Conservation (phyloP, 2,888 invertebrate genomes). For the Himalopsyche kuldschensis region DNA sequence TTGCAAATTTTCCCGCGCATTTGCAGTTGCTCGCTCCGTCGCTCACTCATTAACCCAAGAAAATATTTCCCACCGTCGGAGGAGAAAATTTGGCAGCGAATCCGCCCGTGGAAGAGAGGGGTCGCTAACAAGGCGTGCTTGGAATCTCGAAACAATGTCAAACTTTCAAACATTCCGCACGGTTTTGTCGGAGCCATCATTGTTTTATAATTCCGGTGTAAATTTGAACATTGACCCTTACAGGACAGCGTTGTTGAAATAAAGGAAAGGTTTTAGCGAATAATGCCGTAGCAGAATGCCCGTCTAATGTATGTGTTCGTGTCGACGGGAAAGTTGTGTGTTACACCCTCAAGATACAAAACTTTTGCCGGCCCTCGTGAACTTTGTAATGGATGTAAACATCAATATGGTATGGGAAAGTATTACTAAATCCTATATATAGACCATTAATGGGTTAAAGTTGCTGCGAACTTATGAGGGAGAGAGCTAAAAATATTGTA, state of each 20-base stretch:
- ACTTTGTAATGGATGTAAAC: not conserved
- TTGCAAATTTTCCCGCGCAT: not conserved
- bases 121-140: slow-evolving; percentile 12
- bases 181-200: slow-evolving; percentile 4
- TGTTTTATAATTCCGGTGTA: slow-evolving; percentile 14
- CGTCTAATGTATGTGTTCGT: not conserved
- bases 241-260: not conserved
- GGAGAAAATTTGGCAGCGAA: not conserved
- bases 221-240: slow-evolving; percentile 13
- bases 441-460: not conserved
- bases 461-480: not conserved
- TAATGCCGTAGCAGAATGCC: not conserved
- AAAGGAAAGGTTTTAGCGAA: not conserved
- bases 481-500: not conserved
- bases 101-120: not conserved
- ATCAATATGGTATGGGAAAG: not conserved
- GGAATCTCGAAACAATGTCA: slow-evolving; percentile 19
- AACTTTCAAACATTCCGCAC: slow-evolving; percentile 11
- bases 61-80: slow-evolving; percentile 1
- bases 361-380: not conserved
- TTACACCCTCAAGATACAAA: not conserved
- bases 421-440: not conserved
- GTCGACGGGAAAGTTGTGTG: not conserved
- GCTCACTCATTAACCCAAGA: slow-evolving; percentile 9
- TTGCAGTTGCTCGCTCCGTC: not conserved